Percentiles rank a stretch among this genome's conserved stretches.
Evolutionary conservation across 1,140 invertebrate genomes (phyloP).

Genomic region (Anoplolepis gracilipes): DNA sequence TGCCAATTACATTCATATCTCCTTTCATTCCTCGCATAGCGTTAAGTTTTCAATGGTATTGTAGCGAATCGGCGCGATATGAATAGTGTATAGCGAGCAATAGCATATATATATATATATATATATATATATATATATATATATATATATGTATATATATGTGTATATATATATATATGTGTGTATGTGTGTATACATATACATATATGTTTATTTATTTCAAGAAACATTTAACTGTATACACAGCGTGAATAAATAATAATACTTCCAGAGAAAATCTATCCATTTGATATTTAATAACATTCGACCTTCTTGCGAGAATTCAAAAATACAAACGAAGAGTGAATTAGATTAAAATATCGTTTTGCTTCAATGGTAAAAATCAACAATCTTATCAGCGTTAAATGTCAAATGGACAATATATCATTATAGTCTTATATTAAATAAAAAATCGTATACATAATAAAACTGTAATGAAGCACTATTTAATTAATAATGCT

Average conservation of each 20-base stretch:
- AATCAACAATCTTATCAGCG: constrained; percentile 20
- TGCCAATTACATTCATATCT: constrained; percentile 70
- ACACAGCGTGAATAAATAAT: constrained; percentile 67
- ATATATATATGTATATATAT: background rate
- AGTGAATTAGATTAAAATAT: constrained; percentile 29
- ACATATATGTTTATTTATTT: constrained; percentile 71
- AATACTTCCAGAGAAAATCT: constrained; percentile 63
- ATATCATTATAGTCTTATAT: constrained; percentile 54
- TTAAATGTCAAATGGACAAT: constrained; percentile 69
- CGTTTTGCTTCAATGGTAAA: background rate
- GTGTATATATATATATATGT: too few relatives aligned
- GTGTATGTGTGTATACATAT: background rate
- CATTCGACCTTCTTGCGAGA: constrained; percentile 30
- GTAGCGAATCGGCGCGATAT: constrained; percentile 50
- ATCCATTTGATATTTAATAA: constrained; percentile 71
- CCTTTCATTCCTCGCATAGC: constrained; percentile 67
- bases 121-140: too few relatives aligned
- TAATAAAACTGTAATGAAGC: constrained; percentile 72
- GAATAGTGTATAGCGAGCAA: constrained; percentile 63
- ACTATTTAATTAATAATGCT: constrained; percentile 76
- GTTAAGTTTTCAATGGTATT: constrained; percentile 63
- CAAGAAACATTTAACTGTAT: constrained; percentile 65
- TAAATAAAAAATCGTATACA: constrained; percentile 68
- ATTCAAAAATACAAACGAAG: background rate
- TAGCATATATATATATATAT: constrained; percentile 20